phyloP scores from a whole-genome alignment of 2,113 vertebrate species.

The Stomatorhinus ivindoensis region DNA sequence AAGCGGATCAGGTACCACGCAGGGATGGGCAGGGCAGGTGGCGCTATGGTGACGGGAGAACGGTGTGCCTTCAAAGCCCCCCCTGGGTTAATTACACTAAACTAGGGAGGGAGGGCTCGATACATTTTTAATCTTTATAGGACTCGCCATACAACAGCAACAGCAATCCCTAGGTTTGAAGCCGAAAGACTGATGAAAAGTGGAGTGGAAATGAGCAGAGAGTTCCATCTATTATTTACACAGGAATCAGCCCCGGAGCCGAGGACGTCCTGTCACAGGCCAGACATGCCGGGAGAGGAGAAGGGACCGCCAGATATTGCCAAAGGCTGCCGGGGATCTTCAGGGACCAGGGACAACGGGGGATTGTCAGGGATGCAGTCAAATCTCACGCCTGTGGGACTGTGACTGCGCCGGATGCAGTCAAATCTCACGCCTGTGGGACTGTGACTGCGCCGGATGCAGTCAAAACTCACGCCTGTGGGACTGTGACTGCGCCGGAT shows the following conservation, averaged over 20 bases:
- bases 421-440: not conserved
- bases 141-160: not conserved
- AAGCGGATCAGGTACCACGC: not conserved
- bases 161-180: not conserved
- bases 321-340: not conserved
- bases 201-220: not conserved
- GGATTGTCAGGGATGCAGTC: too few species aligned
- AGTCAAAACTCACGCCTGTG: not conserved
- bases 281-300: not conserved
- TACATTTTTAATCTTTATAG: slow-evolving; percentile 12
- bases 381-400: not conserved
- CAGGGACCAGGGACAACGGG: not conserved
- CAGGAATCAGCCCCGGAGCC: not conserved
- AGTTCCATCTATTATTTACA: slow-evolving; percentile 15
- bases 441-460: not conserved
- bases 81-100: not conserved
- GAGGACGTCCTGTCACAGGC: not conserved
- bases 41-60: not conserved
- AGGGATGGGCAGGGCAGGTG: not conserved
- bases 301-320: not conserved
- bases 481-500: too few species aligned
- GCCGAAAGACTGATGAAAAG: slow-evolving; percentile 8
- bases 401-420: not conserved
- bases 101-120: not conserved
- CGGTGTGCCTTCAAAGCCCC: slow-evolving; percentile 4